phyloP scores from a whole-genome alignment of 2,113 vertebrate species.

The Cardinalis cardinalis region DNA sequence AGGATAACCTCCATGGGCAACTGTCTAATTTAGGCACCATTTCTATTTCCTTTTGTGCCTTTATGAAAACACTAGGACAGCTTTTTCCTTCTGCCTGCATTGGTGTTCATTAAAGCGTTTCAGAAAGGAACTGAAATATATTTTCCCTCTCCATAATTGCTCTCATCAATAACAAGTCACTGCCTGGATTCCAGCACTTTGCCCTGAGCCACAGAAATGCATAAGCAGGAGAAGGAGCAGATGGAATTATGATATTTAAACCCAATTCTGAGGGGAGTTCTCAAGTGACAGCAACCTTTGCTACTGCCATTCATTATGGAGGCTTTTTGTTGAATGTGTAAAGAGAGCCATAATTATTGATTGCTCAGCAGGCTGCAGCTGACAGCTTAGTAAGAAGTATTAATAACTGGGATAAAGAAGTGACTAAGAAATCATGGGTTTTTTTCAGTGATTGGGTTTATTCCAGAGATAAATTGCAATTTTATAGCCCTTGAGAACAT shows the following conservation, averaged over 20 bases:
- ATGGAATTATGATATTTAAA: slow-evolving; percentile 24
- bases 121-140: background rate
- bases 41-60: slow-evolving; percentile 23
- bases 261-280: background rate
- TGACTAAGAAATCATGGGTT: background rate
- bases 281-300: slow-evolving; percentile 15
- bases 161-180: background rate
- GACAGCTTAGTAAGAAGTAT: slow-evolving; percentile 3
- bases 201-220: background rate
- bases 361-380: slow-evolving; percentile 14
- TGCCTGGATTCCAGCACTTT: background rate
- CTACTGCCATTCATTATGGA: background rate
- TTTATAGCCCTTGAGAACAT: background rate
- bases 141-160: background rate
- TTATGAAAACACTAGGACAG: background rate
- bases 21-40: background rate
- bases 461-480: background rate
- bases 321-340: background rate
- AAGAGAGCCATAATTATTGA: slow-evolving; percentile 21
- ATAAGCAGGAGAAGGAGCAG: background rate
- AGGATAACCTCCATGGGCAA: slow-evolving; percentile 16
- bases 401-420: background rate
- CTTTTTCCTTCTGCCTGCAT: background rate
- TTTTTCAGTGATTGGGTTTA: background rate
- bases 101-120: background rate